These are phyloP conservation scores for Arothron firmamentum DNA, from an alignment of 2,113 vertebrate species.

Conservation along the genomic window DNA sequence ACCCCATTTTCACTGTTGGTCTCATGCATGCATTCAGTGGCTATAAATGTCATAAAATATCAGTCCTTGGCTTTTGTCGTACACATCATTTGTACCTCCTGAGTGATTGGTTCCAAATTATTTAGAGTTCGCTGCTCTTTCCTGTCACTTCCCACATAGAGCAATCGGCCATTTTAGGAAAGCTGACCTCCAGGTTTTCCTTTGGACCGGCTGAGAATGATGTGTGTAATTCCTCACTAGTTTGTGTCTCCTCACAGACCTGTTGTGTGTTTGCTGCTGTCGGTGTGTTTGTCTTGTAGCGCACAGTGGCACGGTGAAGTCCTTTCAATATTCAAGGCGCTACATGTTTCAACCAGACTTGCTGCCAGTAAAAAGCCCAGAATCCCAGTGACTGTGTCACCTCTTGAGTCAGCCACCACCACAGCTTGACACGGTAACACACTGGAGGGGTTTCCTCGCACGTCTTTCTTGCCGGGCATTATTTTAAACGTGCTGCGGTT, in stretches of 20 bases:
- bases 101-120: no score
- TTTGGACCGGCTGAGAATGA: conserved; percentile 7
- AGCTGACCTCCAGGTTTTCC: conserved; percentile 8
- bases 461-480: not conserved
- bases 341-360: no score
- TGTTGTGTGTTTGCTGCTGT: conserved; percentile 1
- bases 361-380: no score
- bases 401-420: not conserved
- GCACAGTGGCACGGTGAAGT: conserved; percentile 16
- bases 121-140: not conserved
- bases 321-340: no score
- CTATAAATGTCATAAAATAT: no score
- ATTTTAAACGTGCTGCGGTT: conserved; percentile 1
- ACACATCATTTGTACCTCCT: no score
- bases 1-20: no score
- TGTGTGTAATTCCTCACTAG: not conserved
- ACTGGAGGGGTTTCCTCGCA: not conserved
- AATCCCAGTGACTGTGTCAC: no score
- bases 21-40: no score
- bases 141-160: not conserved
- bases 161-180: conserved; percentile 45
- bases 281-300: conserved; percentile 19
- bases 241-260: not conserved
- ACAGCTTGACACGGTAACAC: not conserved
- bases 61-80: no score